Evolutionary conservation across 2,888 invertebrate genomes (phyloP).

Genomic region (Exocentrus adspersus): DNA sequence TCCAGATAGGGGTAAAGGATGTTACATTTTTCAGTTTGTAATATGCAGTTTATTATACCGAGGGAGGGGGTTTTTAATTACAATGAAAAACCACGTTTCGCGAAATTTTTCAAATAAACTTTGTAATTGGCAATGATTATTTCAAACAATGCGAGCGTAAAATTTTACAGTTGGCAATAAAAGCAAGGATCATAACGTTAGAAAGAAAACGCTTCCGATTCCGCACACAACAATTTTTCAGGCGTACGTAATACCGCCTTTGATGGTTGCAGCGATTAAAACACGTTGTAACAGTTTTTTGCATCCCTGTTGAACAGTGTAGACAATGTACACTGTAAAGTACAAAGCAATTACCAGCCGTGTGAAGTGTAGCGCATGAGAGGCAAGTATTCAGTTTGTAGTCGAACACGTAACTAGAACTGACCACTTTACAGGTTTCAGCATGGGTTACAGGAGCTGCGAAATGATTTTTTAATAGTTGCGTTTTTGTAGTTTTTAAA

Average conservation of each 20-base stretch:
- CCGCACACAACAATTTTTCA: background rate
- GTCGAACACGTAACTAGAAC: slow-evolving; percentile 7
- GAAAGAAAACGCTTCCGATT: background rate
- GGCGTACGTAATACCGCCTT: background rate
- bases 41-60: no score
- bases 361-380: slow-evolving; percentile 5
- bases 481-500: no score
- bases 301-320: slow-evolving; percentile 4
- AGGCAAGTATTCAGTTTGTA: slow-evolving; percentile 4
- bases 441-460: background rate
- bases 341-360: slow-evolving; percentile 8
- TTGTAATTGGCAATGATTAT: no score
- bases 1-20: no score
- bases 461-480: background rate
- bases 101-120: no score
- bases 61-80: no score
- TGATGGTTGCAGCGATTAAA: background rate
- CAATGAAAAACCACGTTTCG: no score
- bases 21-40: slow-evolving; percentile 7
- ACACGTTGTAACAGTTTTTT: slow-evolving; percentile 1
- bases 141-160: no score
- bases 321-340: background rate
- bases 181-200: no score
- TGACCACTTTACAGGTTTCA: background rate
- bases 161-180: no score